These are phyloP conservation scores for Centruroides vittatus DNA, from an alignment of 1,140 invertebrate species.

Conservation along the genomic window DNA sequence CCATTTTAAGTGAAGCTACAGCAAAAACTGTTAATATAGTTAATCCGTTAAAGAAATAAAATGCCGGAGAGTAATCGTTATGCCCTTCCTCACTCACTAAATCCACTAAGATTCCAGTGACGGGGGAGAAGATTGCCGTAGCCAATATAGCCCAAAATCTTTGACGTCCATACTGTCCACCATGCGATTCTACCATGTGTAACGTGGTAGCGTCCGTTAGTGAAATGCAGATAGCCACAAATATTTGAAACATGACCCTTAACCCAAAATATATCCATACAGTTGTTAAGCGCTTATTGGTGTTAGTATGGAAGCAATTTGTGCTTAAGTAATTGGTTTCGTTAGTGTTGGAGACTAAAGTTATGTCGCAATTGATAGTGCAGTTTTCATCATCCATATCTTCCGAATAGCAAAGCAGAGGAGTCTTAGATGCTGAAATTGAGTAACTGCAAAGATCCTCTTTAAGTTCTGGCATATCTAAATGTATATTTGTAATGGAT, in stretches of 20 bases:
- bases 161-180: constrained; percentile 63
- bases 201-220: constrained; percentile 73
- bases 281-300: constrained; percentile 41
- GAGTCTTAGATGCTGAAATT: no score
- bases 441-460: no score
- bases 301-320: background rate
- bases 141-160: constrained; percentile 59
- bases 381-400: background rate
- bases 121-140: constrained; percentile 59
- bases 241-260: constrained; percentile 57
- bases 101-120: constrained; percentile 59
- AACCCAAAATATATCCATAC: constrained; percentile 62
- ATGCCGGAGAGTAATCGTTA: constrained; percentile 48
- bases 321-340: background rate
- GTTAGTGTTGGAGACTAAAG: background rate
- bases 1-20: constrained; percentile 55
- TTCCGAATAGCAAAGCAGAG: no score
- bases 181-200: constrained; percentile 56
- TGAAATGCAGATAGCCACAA: constrained; percentile 53
- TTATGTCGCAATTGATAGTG: background rate
- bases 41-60: constrained; percentile 56
- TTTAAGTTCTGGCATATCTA: no score
- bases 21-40: constrained; percentile 48
- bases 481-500: background rate
- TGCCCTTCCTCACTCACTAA: constrained; percentile 38